Evolutionary conservation across 2,888 invertebrate species (phyloP).

Genomic region (Anagyrus pseudococci): DNA sequence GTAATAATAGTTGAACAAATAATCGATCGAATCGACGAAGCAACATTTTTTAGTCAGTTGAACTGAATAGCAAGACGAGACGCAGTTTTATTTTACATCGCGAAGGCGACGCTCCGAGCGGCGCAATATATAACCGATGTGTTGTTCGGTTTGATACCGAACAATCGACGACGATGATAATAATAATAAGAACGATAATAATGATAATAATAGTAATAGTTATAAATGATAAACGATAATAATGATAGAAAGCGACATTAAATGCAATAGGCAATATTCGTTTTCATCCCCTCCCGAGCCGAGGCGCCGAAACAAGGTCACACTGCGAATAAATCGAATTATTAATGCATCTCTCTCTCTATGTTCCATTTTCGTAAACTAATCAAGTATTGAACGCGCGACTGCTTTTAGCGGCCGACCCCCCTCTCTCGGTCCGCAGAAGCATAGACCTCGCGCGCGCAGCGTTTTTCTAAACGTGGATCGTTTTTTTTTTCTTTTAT

Average conservation of each 20-base stretch:
- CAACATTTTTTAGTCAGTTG: slow-evolving; percentile 34
- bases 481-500: too few species aligned
- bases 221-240: neutral
- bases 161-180: neutral
- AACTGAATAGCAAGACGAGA: slow-evolving; percentile 31
- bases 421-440: too few species aligned
- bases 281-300: slow-evolving; percentile 11
- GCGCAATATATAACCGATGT: slow-evolving; percentile 3
- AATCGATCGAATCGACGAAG: too few species aligned
- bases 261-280: slow-evolving; percentile 5
- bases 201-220: neutral
- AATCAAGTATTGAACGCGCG: too few species aligned
- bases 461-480: too few species aligned
- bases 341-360: too few species aligned
- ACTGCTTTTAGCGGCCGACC: too few species aligned
- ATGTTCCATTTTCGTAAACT: too few species aligned
- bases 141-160: slow-evolving; percentile 36
- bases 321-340: slow-evolving; percentile 8
- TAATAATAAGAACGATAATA: neutral
- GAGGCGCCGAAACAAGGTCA: slow-evolving; percentile 30
- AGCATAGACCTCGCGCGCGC: neutral
- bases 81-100: slow-evolving; percentile 13
- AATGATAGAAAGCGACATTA: slow-evolving; percentile 6
- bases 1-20: too few species aligned
- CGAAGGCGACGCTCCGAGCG: slow-evolving; percentile 21